Percentiles rank a stretch among this genome's conserved stretches.
These are phyloP conservation scores for Cantharis nigra DNA, from an alignment of 2,888 invertebrate genomes.

Conservation along the genomic window DNA sequence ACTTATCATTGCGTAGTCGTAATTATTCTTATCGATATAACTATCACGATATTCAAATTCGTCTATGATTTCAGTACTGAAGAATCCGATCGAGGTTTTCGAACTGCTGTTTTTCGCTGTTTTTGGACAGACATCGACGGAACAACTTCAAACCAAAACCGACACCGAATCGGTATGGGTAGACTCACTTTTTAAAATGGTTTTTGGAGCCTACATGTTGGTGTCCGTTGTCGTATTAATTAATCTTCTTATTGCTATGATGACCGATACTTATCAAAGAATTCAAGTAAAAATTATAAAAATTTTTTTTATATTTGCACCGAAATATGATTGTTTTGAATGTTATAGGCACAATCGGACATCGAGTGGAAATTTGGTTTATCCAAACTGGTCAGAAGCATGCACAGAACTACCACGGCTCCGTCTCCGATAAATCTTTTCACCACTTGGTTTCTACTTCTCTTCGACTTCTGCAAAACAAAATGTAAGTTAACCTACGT, in stretches of 20 bases:
- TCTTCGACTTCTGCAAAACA: constrained; percentile 75
- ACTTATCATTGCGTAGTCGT: background rate
- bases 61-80: constrained; percentile 73
- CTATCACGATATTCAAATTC: constrained; percentile 30
- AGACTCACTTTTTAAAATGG: constrained; percentile 82
- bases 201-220: constrained; percentile 95
- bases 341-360: constrained; percentile 93
- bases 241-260: constrained; percentile 99
- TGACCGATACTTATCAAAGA: constrained; percentile 99
- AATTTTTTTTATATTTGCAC: background rate
- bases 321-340: background rate
- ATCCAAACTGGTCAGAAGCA: constrained; percentile 96
- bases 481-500: constrained; percentile 48
- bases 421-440: constrained; percentile 98
- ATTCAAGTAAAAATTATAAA: constrained; percentile 78
- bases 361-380: constrained; percentile 99
- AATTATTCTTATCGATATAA: constrained; percentile 8
- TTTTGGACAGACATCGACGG: constrained; percentile 90
- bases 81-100: constrained; percentile 90
- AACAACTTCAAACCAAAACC: constrained; percentile 69
- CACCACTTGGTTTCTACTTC: constrained; percentile 90
- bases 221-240: constrained; percentile 98
- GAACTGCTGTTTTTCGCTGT: constrained; percentile 98
- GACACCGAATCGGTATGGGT: constrained; percentile 79
- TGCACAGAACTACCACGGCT: constrained; percentile 97